Base-by-base conservation (phyloP, 2,888 invertebrate genomes). In the Zhuqinia jingwanae region DNA sequence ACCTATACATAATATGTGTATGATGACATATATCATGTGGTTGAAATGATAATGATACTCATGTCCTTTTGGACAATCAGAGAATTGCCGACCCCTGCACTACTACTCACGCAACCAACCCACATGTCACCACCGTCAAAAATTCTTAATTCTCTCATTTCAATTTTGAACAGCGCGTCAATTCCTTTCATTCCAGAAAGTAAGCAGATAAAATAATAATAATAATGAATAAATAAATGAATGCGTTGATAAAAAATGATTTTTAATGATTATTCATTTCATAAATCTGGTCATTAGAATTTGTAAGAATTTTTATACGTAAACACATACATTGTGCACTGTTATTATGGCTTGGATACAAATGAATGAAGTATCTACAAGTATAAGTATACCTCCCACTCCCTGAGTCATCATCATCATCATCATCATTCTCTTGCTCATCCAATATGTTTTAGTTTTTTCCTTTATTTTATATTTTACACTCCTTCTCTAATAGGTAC, bases 111-210 rank as follows among this genome's bases (percentile, higher is more conserved):
- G 15, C 3, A 53, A 53, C 53, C 53, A 53, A 53, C n/a, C 53
- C 15, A 17, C 53, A 2, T n/a, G 17, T 17, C 1, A n/a, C 53
- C 17, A 17, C 8, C 36, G 36, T 6, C 36, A 36, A 36, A n/a
- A n/a, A n/a, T n/a, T n/a, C n/a, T n/a, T n/a, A n/a, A 36, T 22
- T 17, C 50, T 75, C 30, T 8, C 27, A 53, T 75, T 75, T 11
- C 75, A 47, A 53, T 75, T 75, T 25, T 50, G 36, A 58, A 13
- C 25, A 58, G n/a, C 11, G 50, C 50, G n/a, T 50, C 8, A 50
- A 22, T 20, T 73, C 27, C 73, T 53, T 53, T 73, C 73, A 73
- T 73, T 73, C 50, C 50, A 73, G 17, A 30, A 20, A 36, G 36
- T 36, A 6, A 3, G 8, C 8, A 6, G 36, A 36, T 36, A 36